Conservation (phyloP, 2,888 invertebrate genomes). For the Volucella inanis region DNA sequence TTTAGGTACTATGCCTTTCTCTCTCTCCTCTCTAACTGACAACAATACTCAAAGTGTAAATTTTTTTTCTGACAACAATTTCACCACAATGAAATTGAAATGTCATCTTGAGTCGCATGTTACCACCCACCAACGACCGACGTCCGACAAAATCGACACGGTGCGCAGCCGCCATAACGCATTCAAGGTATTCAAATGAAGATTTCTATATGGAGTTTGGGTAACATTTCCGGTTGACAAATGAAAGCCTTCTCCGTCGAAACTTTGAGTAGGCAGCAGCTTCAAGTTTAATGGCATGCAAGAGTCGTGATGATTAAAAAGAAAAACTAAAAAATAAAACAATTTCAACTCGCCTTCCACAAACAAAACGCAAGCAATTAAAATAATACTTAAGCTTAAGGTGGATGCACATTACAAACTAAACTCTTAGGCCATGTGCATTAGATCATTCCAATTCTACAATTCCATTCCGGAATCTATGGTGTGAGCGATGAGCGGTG, state of each 20-base stretch:
- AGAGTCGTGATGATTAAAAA: conserved; percentile 46
- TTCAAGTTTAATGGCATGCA: conserved; percentile 54
- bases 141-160: neutral
- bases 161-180: neutral
- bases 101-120: conserved; percentile 30
- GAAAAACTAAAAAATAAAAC: neutral
- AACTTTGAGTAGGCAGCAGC: conserved; percentile 52
- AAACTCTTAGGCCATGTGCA: conserved; percentile 24
- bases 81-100: conserved; percentile 16
- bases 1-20: neutral
- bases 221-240: conserved; percentile 59
- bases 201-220: conserved; percentile 49
- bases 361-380: conserved; percentile 64
- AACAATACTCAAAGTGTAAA: conserved; percentile 3
- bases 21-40: conserved; percentile 14
- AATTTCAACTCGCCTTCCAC: conserved; percentile 33
- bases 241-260: conserved; percentile 36
- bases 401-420: conserved; percentile 37
- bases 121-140: conserved; percentile 24
- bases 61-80: conserved; percentile 29
- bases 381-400: conserved; percentile 58
- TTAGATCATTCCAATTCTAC: conserved; percentile 43
- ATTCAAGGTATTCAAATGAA: conserved; percentile 39
- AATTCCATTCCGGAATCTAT: neutral
- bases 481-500: neutral